Conservation (phyloP, 1,140 invertebrate species). For the Pomacea maculata region DNA sequence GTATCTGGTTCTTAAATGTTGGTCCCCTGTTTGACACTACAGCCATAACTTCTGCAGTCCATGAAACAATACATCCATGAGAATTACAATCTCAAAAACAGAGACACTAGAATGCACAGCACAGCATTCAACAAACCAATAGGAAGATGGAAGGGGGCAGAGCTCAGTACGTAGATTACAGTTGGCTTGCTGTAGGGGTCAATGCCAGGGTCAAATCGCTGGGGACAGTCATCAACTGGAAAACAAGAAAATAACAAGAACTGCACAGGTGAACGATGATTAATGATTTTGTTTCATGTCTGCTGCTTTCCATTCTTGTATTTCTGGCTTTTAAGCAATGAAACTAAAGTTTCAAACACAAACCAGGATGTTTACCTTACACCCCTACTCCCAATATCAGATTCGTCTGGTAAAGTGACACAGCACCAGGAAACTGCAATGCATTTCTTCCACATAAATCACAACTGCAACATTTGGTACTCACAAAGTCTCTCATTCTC, state of each 20-base stretch:
- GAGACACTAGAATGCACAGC: constrained; percentile 1
- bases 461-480: constrained; percentile 39
- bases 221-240: constrained; percentile 64
- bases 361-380: neutral
- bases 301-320: neutral
- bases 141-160: constrained; percentile 13
- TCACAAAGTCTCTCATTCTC: constrained; percentile 91
- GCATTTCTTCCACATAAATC: neutral
- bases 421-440: too few species aligned
- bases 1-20: too few species aligned
- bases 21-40: too few species aligned
- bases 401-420: neutral
- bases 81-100: neutral
- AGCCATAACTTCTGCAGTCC: too few species aligned
- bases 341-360: neutral
- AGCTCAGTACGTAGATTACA: constrained; percentile 55
- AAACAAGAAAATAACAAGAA: constrained; percentile 11
- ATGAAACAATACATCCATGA: too few species aligned
- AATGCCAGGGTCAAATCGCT: constrained; percentile 61
- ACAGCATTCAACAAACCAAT: neutral
- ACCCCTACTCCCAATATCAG: neutral
- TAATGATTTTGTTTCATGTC: neutral
- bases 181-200: constrained; percentile 55
- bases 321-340: neutral
- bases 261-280: constrained; percentile 4